These are phyloP conservation scores for Tenthredo distinguenda DNA, from an alignment of 2,888 invertebrate genomes.

Conservation along the genomic window DNA sequence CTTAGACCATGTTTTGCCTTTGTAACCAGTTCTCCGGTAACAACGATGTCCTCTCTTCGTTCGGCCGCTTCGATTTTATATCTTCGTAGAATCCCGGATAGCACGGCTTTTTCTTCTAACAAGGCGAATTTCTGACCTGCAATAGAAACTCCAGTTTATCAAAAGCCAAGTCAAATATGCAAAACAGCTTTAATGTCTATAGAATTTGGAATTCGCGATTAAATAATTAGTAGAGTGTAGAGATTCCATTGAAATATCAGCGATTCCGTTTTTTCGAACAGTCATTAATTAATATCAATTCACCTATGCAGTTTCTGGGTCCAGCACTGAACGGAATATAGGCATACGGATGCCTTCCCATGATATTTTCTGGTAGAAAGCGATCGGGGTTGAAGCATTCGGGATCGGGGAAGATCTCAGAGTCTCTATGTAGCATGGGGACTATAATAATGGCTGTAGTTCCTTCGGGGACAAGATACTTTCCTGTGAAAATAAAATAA, in stretches of 20 bases:
- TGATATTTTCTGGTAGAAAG: slow-evolving; percentile 77
- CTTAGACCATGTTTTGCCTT: slow-evolving; percentile 81
- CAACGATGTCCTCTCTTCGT: slow-evolving; percentile 80
- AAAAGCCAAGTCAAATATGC: background rate
- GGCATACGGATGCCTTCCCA: slow-evolving; percentile 76
- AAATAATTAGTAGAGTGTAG: background rate
- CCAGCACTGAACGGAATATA: slow-evolving; percentile 77
- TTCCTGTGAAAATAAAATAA: slow-evolving; percentile 62
- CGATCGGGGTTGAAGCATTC: slow-evolving; percentile 79
- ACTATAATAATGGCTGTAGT: slow-evolving; percentile 72
- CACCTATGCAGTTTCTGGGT: slow-evolving; percentile 73
- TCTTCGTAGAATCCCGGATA: slow-evolving; percentile 81
- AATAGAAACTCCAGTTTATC: slow-evolving; percentile 38
- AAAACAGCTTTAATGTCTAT: background rate
- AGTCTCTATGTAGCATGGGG: slow-evolving; percentile 77
- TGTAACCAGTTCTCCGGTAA: slow-evolving; percentile 82
- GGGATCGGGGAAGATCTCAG: slow-evolving; percentile 77
- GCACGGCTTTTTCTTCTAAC: slow-evolving; percentile 81
- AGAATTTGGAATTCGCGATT: background rate
- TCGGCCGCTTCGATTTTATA: slow-evolving; percentile 81
- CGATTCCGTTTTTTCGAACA: background rate
- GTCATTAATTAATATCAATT: slow-evolving; percentile 10
- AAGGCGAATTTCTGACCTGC: slow-evolving; percentile 82
- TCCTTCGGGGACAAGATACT: slow-evolving; percentile 72
- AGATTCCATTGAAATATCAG: background rate